Evolutionary conservation across 2,797 vertebrate genomes (phyloP).

Genomic region (Alosa sapidissima): DNA sequence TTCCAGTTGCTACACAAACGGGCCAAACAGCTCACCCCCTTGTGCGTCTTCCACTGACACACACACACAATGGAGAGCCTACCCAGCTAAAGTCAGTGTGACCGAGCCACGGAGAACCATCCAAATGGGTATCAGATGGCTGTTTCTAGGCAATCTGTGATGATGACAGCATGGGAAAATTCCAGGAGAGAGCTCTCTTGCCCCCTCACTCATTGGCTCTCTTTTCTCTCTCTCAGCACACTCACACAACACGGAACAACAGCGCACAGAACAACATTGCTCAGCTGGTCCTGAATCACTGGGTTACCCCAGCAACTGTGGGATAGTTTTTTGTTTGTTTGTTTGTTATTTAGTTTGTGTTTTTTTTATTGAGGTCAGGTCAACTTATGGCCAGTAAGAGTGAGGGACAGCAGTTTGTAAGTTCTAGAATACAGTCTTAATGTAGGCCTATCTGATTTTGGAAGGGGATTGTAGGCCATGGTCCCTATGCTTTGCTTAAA

Average conservation of each 20-base stretch:
- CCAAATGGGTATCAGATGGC: constrained; percentile 24
- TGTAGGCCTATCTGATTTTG: not conserved
- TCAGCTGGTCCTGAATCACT: not conserved
- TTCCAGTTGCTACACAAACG: not conserved
- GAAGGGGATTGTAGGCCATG: not conserved
- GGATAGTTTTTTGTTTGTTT: constrained; percentile 3
- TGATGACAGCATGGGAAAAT: constrained; percentile 46
- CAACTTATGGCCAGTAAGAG: not conserved
- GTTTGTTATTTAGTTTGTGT: not conserved
- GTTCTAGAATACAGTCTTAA: not conserved
- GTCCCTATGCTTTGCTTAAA: not conserved
- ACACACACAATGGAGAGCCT: constrained; percentile 11
- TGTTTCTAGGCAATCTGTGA: constrained; percentile 26
- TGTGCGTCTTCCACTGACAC: not conserved
- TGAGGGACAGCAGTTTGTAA: not conserved
- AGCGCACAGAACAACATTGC: not conserved
- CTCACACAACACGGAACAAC: not conserved
- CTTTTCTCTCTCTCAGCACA: not conserved
- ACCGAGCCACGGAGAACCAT: not conserved
- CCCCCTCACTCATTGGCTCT: too few relatives aligned
- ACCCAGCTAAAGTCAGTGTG: constrained; percentile 21
- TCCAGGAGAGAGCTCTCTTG: constrained; percentile 16
- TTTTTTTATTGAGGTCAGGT: not conserved
- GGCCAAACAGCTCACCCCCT: not conserved
- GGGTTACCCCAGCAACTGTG: not conserved